A percentile compares a stretch with the other conserved stretches of the same genome.
Conservation (phyloP, 2,888 invertebrate genomes). For the Isoperla grammatica region DNA sequence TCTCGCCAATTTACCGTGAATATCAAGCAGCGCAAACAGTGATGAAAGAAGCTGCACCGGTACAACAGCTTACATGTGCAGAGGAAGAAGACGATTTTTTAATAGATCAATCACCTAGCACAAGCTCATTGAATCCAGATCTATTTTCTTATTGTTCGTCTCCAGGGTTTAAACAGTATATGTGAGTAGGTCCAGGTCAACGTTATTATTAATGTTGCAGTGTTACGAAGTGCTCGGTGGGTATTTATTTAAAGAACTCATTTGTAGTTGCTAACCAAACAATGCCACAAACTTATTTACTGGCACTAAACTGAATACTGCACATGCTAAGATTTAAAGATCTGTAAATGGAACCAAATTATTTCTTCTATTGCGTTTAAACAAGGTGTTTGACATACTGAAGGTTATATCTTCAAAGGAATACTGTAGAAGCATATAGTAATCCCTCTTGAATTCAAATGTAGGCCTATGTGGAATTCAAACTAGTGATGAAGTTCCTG, state of each 20-base stretch:
- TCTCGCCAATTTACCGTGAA: slow-evolving; percentile 47
- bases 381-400: too few species aligned
- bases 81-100: slow-evolving; percentile 36
- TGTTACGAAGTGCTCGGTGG: neutral
- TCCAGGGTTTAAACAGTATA: slow-evolving; percentile 45
- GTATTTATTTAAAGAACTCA: neutral
- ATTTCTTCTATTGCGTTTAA: too few species aligned
- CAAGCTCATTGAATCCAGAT: slow-evolving; percentile 23
- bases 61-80: slow-evolving; percentile 19
- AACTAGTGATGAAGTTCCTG: too few species aligned
- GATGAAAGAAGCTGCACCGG: slow-evolving; percentile 30
- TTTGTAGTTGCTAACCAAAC: too few species aligned
- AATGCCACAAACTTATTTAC: too few species aligned
- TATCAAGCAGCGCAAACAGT: slow-evolving; percentile 46
- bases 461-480: too few species aligned
- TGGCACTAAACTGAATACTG: too few species aligned
- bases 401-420: too few species aligned
- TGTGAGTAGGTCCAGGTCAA: neutral
- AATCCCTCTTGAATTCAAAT: too few species aligned
- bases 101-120: slow-evolving; percentile 30
- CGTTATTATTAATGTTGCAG: neutral
- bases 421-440: too few species aligned
- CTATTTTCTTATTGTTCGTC: slow-evolving; percentile 45
- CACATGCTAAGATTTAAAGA: too few species aligned
- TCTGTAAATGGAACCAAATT: too few species aligned